These are phyloP conservation scores for Dermochelys coriacea DNA, from an alignment of 2,797 vertebrate genomes.

Conservation along the genomic window DNA sequence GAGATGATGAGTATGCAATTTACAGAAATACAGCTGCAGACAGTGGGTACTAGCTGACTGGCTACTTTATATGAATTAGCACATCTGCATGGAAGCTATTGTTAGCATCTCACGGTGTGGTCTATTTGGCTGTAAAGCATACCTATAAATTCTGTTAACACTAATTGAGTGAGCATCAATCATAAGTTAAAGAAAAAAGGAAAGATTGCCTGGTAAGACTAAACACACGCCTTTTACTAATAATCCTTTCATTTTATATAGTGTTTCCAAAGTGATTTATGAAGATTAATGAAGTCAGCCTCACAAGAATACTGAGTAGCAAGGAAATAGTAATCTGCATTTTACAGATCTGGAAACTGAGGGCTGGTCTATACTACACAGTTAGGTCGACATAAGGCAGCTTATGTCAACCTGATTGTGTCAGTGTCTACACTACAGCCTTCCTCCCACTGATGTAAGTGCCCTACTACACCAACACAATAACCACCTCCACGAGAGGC, in stretches of 20 bases:
- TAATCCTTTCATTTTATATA: constrained; percentile 40
- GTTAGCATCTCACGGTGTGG: background rate
- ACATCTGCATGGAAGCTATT: rapidly evolving
- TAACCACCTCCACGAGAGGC: too few species aligned
- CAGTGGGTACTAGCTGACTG: rapidly evolving
- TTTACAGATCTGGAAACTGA: background rate
- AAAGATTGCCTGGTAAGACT: constrained; percentile 53
- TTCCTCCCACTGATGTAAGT: too few species aligned
- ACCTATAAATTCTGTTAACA: background rate
- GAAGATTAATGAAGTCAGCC: constrained; percentile 38
- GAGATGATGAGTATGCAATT: background rate
- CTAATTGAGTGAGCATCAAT: constrained; percentile 16
- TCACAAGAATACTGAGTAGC: background rate
- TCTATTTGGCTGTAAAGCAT: background rate
- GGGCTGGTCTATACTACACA: too few species aligned
- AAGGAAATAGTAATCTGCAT: background rate
- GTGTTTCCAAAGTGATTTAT: background rate
- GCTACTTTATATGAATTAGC: background rate
- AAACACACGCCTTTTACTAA: constrained; percentile 30
- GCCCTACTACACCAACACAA: too few species aligned
- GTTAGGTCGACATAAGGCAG: too few species aligned
- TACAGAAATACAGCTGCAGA: background rate
- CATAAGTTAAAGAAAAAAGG: constrained; percentile 10
- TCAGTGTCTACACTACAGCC: too few species aligned
- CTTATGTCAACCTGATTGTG: too few species aligned